Conservation (phyloP, 1,140 invertebrate genomes). For the Magallana gigas region DNA sequence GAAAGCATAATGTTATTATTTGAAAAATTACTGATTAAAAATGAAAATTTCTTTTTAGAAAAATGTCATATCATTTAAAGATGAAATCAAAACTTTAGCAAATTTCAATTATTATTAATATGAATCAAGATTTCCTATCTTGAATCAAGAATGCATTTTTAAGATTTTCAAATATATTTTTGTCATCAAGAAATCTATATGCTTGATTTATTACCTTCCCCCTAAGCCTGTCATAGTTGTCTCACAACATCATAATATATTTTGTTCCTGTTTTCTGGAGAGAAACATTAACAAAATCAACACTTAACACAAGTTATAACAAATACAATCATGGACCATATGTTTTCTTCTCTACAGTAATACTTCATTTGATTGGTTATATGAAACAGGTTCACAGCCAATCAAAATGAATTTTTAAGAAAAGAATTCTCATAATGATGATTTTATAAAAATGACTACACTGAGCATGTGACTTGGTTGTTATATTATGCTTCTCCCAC, state of each 20-base stretch:
- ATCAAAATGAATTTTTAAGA: background rate
- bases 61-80: too few species aligned
- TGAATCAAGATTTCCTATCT: too few species aligned
- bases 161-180: too few species aligned
- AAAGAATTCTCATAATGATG: background rate
- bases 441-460: background rate
- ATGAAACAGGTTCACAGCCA: background rate
- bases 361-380: slow-evolving; percentile 2
- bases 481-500: slow-evolving; percentile 47
- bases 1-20: too few species aligned
- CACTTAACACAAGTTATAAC: background rate
- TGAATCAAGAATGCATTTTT: too few species aligned
- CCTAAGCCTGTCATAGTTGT: background rate
- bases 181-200: too few species aligned
- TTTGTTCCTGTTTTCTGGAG: slow-evolving; percentile 28
- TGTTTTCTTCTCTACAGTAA: background rate
- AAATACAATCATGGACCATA: slow-evolving; percentile 11
- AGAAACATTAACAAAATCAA: slow-evolving; percentile 22
- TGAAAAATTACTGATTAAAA: too few species aligned
- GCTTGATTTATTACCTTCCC: too few species aligned
- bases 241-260: slow-evolving; percentile 18
- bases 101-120: too few species aligned
- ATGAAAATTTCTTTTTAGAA: too few species aligned
- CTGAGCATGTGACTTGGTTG: slow-evolving; percentile 9
- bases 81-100: too few species aligned